A percentile compares a stretch with the other conserved stretches of the same genome.
Conservation (phyloP, 2,797 vertebrate genomes). For the Ispidina picta region DNA sequence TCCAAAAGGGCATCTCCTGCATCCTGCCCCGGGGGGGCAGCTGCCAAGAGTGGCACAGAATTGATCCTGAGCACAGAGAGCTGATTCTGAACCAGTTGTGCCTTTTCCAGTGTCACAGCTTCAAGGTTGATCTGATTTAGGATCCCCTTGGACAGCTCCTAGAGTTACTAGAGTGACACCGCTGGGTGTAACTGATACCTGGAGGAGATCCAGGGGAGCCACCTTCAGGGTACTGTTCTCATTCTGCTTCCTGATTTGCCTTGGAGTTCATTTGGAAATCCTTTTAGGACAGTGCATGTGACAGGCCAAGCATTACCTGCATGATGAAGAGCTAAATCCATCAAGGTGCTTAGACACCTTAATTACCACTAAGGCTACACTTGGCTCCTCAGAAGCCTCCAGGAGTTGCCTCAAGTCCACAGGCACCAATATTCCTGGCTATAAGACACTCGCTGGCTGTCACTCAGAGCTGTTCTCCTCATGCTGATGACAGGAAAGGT, state of each 20-base stretch:
- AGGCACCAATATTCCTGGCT: background rate
- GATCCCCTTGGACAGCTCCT: background rate
- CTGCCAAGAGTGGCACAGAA: background rate
- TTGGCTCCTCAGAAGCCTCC: background rate
- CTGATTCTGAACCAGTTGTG: background rate
- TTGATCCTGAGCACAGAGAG: background rate
- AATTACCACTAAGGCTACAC: background rate
- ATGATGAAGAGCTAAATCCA: background rate
- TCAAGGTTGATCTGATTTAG: background rate
- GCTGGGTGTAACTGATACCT: background rate
- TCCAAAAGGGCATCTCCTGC: background rate
- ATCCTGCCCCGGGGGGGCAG: background rate
- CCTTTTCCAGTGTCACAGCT: background rate
- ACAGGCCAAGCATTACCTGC: background rate
- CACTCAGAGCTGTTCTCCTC: background rate
- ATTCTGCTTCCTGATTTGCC: background rate
- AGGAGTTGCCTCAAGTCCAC: background rate
- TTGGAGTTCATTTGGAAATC: background rate
- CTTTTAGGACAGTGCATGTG: background rate
- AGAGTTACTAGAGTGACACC: background rate
- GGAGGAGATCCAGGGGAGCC: background rate
- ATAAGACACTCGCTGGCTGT: background rate
- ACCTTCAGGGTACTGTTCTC: background rate
- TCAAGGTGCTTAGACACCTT: background rate
- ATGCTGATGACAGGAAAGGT: background rate